Percentiles rank a stretch among this genome's conserved stretches.
These are phyloP conservation scores for Nomada fucata DNA, from an alignment of 2,888 invertebrate species.

Conservation along the genomic window DNA sequence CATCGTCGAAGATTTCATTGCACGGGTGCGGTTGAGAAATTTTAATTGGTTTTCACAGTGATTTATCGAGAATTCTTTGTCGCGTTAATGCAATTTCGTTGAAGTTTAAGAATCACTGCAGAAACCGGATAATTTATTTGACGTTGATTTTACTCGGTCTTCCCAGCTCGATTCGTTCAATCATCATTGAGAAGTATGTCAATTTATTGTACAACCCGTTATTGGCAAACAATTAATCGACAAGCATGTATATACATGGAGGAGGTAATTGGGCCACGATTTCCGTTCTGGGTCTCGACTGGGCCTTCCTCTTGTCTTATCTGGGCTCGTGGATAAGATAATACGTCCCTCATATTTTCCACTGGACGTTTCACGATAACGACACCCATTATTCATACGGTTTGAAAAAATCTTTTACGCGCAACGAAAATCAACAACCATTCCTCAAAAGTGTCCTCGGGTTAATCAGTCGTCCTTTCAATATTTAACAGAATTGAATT, in stretches of 20 bases:
- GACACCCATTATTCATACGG: slow-evolving; percentile 47
- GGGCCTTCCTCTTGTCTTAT: slow-evolving; percentile 73
- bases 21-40: not conserved
- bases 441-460: not conserved
- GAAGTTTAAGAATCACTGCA: no score
- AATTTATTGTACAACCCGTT: not conserved
- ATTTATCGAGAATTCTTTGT: not conserved
- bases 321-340: slow-evolving; percentile 72
- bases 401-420: slow-evolving; percentile 15
- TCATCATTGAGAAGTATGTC: not conserved
- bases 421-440: not conserved
- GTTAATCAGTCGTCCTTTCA: not conserved
- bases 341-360: slow-evolving; percentile 54
- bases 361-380: slow-evolving; percentile 56
- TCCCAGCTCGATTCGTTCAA: no score
- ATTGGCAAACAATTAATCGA: slow-evolving; percentile 13
- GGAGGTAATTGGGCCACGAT: slow-evolving; percentile 48
- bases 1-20: slow-evolving; percentile 57
- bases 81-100: no score
- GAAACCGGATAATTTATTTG: no score
- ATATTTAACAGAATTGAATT: not conserved
- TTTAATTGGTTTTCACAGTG: not conserved
- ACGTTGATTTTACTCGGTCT: no score
- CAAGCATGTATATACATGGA: slow-evolving; percentile 2
- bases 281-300: slow-evolving; percentile 53